Conservation (phyloP, 2,113 vertebrate genomes). For the Amphilophus citrinellus region DNA sequence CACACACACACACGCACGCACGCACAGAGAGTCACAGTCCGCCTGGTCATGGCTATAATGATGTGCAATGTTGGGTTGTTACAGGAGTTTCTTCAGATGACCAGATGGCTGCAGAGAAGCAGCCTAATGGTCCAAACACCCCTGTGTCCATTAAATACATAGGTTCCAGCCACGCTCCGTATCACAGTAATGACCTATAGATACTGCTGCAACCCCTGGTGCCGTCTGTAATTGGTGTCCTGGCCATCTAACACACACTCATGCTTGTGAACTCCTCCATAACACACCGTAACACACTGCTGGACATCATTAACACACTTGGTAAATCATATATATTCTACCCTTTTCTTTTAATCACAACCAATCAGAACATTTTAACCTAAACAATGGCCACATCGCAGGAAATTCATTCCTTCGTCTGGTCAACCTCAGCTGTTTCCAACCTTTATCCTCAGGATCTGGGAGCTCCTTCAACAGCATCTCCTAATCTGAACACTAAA, state of each 20-base stretch:
- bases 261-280: constrained; percentile 19
- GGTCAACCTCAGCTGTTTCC: neutral
- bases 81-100: constrained; percentile 60
- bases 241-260: constrained; percentile 30
- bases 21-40: neutral
- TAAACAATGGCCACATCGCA: constrained; percentile 9
- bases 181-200: constrained; percentile 78
- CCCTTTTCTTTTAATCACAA: constrained; percentile 13
- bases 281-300: constrained; percentile 9
- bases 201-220: constrained; percentile 65
- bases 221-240: constrained; percentile 67
- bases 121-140: constrained; percentile 78
- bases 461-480: neutral
- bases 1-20: constrained; percentile 1
- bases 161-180: constrained; percentile 67
- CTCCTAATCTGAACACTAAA: neutral
- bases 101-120: constrained; percentile 68
- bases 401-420: neutral
- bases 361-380: constrained; percentile 6
- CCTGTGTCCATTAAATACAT: constrained; percentile 71
- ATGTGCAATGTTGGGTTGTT: constrained; percentile 62
- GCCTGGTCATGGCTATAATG: constrained; percentile 52
- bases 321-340: constrained; percentile 11
- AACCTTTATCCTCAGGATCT: neutral
- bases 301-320: constrained; percentile 48